Evolutionary conservation across 2,888 invertebrate species (phyloP), one percentile per base, ranked within the genome.

Genomic region (Chymomyza fuscimana): DNA sequence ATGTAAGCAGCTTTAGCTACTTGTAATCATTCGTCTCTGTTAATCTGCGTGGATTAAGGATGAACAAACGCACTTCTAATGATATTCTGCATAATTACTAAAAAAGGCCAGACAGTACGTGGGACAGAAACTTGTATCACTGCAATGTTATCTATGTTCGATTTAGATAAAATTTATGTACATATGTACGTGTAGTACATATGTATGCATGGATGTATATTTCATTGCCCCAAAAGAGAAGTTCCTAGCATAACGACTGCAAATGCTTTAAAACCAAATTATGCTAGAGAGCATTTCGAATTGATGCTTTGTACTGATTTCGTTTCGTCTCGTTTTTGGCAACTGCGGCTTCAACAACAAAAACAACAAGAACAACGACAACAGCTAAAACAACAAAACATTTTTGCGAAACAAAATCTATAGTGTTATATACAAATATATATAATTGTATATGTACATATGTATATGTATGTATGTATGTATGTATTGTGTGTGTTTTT

Each of bases 241-340:
- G 32, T 32, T 32, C 32, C 32, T 32, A 1, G 32, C 32, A 32
- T 46, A 12, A 46, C 40, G 40, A 12, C 12, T 46, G 40, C 40
- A 12, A 46, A 10, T 32, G 32, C 7, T 32, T 32, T 32, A 32
- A 32, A 32, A 32, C 32, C 32, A 32, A 32, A 2, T 12, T 46
- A 46, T 46, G 10, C 40, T 4, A 12, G 12, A 12, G 40, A 46
- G 40, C 40, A 74, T 64, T 65, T 65, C 65, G 69, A 76, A 79
- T 78, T 62, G 63, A 54, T 66, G 65, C 60, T 70, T 65, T 73
- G 69, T 79, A 68, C 72, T 68, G 74, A 73, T 84, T 65, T 84
- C 69, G 81, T 60, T 76, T 80, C 81, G 77, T 72, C 79, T 81
- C 75, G 81, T 82, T 84, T 84, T 86, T 68, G 76, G 68, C 63